Conservation (phyloP, 1,140 invertebrate species). For the Eciton burchellii region DNA sequence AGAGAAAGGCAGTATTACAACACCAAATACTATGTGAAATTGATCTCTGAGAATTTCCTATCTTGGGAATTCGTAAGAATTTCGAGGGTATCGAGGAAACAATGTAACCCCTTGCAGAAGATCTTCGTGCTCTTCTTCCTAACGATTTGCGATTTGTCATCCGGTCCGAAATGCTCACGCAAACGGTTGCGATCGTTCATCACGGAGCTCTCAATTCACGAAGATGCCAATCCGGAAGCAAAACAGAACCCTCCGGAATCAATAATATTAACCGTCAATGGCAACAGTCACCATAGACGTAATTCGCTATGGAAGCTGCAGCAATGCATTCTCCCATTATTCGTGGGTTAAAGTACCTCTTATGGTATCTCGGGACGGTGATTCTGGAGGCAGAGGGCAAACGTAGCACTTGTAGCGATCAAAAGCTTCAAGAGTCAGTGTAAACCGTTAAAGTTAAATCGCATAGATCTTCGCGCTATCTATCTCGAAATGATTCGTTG, state of each 20-base stretch:
- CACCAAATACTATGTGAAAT: background rate
- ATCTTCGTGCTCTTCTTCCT: too few species aligned
- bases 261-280: conserved; percentile 42
- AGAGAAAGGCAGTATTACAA: background rate
- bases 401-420: background rate
- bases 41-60: background rate
- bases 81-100: too few species aligned
- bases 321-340: conserved; percentile 47
- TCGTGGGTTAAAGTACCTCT: conserved; percentile 18
- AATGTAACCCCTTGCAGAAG: too few species aligned
- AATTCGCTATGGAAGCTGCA: conserved; percentile 8
- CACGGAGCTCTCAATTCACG: conserved; percentile 27
- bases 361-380: background rate
- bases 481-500: background rate
- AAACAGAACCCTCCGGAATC: conserved; percentile 28
- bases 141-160: background rate
- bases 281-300: conserved; percentile 9
- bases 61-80: background rate
- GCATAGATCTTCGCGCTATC: too few species aligned
- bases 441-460: background rate
- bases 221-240: conserved; percentile 41
- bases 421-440: background rate
- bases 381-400: conserved; percentile 3
- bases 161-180: conserved; percentile 7
- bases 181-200: conserved; percentile 35